These are phyloP conservation scores for Pollenia griseotomentosa DNA, from an alignment of 2,888 invertebrate genomes.

Conservation along the genomic window DNA sequence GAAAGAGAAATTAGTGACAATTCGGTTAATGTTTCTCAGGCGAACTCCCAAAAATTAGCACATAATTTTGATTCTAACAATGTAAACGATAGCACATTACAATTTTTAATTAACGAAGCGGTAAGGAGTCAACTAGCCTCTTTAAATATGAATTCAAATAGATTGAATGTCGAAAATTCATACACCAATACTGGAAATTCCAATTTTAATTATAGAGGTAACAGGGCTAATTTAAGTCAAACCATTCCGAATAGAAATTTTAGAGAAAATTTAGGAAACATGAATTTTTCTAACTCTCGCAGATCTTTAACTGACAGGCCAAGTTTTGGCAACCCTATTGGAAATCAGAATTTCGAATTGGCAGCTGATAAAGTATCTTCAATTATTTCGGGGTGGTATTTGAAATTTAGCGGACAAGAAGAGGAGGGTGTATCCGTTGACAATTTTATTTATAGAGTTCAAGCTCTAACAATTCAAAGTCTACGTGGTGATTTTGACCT, in stretches of 20 bases:
- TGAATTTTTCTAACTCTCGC: too few relatives aligned
- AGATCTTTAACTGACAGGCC: neutral
- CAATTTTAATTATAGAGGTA: too few relatives aligned
- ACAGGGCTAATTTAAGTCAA: too few relatives aligned
- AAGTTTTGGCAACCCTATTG: neutral
- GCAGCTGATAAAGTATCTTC: too few relatives aligned
- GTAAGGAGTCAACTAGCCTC: conserved; percentile 16
- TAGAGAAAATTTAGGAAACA: too few relatives aligned
- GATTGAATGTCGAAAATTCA: neutral
- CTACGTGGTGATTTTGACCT: conserved; percentile 28
- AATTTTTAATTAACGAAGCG: conserved; percentile 12
- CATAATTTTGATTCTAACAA: neutral
- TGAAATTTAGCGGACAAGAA: conserved; percentile 30
- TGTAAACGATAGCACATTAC: neutral
- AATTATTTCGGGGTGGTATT: conserved; percentile 27
- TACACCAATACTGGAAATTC: neutral
- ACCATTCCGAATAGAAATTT: too few relatives aligned
- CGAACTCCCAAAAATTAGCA: neutral
- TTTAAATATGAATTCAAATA: neutral
- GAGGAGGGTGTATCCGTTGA: conserved; percentile 35
- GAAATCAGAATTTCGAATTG: neutral
- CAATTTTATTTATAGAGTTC: conserved; percentile 46
- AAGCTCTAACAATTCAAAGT: conserved; percentile 38
- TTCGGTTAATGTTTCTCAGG: neutral
- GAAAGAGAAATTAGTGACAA: too few relatives aligned